Evolutionary conservation across 2,797 vertebrate genomes (phyloP).

Genomic region (Trachurus trachurus): DNA sequence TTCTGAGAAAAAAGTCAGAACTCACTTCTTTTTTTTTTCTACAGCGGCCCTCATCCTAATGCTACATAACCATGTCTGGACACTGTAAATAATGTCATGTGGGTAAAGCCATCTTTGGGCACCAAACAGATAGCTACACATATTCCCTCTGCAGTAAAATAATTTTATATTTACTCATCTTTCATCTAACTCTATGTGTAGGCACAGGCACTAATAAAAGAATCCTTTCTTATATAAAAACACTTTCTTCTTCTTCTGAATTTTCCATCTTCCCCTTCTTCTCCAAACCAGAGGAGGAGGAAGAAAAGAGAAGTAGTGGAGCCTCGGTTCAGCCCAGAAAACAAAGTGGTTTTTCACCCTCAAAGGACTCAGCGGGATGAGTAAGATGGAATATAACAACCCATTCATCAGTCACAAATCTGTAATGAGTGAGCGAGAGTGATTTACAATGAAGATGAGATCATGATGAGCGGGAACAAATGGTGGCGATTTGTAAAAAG

Average conservation of each 20-base stretch:
- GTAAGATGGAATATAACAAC: constrained; percentile 5
- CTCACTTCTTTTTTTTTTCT: too few species aligned
- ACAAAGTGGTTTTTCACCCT: constrained; percentile 14
- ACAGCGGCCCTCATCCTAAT: too few species aligned
- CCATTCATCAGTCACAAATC: constrained; percentile 19
- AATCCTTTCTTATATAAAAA: not conserved
- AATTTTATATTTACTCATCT: not conserved
- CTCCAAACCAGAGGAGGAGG: not conserved
- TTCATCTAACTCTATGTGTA: too few species aligned
- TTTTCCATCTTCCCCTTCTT: not conserved
- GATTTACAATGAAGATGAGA: constrained; percentile 30
- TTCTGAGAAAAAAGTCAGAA: too few species aligned
- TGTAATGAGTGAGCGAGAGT: constrained; percentile 27
- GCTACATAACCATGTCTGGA: too few species aligned
- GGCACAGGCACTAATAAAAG: not conserved
- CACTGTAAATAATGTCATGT: too few species aligned
- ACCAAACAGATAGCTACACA: too few species aligned
- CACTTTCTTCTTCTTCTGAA: too few species aligned
- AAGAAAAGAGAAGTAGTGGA: not conserved
- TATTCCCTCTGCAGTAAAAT: too few species aligned
- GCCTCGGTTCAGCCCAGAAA: constrained; percentile 4
- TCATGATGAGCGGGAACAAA: constrained; percentile 28
- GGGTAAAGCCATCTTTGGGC: too few species aligned
- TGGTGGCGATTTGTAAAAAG: constrained; percentile 15
- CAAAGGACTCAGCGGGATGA: constrained; percentile 17